These are phyloP conservation scores for Menura novaehollandiae DNA, from an alignment of 2,113 vertebrate species.

Conservation along the genomic window DNA sequence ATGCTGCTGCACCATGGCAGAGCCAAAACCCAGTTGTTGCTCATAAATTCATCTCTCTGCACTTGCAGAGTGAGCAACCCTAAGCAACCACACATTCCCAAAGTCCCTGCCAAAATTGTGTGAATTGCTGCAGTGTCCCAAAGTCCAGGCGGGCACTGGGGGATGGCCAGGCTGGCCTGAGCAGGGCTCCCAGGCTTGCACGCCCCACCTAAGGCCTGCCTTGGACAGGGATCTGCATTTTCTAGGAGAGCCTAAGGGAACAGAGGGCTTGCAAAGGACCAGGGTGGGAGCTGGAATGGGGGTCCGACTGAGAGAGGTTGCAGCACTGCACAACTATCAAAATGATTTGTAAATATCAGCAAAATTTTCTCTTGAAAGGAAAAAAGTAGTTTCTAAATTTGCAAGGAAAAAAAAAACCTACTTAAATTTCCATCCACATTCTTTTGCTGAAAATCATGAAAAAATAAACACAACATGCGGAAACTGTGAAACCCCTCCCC, in stretches of 20 bases:
- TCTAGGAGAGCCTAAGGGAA: background rate
- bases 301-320: background rate
- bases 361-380: background rate
- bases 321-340: background rate
- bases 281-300: background rate
- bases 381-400: background rate
- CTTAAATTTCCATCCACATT: background rate
- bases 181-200: background rate
- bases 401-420: background rate
- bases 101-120: background rate
- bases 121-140: background rate
- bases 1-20: accelerated
- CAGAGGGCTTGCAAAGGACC: background rate
- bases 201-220: background rate
- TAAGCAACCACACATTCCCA: background rate
- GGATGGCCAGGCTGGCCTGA: background rate
- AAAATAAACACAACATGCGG: background rate
- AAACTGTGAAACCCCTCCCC: background rate
- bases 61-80: background rate
- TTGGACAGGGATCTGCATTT: background rate
- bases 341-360: background rate
- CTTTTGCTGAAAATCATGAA: background rate
- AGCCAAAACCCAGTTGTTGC: background rate
- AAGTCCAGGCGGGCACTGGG: background rate
- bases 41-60: background rate